These are phyloP conservation scores for Elaphurus davidianus DNA, from an alignment of 2,113 vertebrate genomes.

Conservation along the genomic window DNA sequence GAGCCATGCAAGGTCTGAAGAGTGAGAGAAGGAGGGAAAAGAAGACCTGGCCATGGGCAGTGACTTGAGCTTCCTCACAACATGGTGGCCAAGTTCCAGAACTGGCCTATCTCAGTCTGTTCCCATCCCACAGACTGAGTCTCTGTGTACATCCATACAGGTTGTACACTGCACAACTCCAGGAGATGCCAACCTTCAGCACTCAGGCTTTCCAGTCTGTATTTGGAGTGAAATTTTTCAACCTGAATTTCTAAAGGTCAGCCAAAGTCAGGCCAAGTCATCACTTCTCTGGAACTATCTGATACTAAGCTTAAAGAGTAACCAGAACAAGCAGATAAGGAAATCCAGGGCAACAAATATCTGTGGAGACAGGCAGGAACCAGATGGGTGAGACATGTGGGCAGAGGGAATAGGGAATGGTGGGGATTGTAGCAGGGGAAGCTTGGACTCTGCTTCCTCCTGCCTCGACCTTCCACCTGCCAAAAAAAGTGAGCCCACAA, in stretches of 20 bases:
- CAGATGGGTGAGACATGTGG: fast-evolving
- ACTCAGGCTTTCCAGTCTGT: neutral
- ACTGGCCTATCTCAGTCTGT: neutral
- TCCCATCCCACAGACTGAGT: neutral
- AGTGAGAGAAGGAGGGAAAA: neutral
- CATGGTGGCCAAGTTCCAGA: neutral
- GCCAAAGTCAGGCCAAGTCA: neutral
- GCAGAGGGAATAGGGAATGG: neutral
- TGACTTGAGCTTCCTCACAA: no score
- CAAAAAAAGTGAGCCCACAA: neutral
- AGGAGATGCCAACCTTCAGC: neutral
- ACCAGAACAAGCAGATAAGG: neutral
- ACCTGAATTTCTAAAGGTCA: neutral
- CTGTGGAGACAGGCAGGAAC: neutral
- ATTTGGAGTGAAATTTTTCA: neutral
- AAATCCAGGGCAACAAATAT: no score
- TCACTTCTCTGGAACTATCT: neutral
- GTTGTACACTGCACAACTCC: neutral
- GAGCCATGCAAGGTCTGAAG: neutral
- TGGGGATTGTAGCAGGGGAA: neutral
- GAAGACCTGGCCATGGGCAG: neutral
- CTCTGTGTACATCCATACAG: neutral
- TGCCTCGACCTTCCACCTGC: neutral
- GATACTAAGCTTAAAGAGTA: neutral
- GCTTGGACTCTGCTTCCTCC: neutral